Evolutionary conservation across 2,888 invertebrate genomes (phyloP).

Genomic region (Pachliopta kotzebuea): DNA sequence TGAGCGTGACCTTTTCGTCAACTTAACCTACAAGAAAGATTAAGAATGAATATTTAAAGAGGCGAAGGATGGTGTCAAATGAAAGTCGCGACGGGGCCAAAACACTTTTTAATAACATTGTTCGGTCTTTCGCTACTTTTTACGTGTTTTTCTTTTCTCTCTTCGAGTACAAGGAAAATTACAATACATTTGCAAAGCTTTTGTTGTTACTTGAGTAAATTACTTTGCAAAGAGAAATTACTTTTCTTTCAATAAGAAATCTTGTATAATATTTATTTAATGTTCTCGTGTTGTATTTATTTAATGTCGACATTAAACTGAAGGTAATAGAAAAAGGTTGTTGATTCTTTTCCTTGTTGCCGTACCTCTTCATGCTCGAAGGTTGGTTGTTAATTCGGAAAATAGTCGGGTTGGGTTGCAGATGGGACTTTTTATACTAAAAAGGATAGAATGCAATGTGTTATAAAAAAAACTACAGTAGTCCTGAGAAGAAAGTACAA

Average conservation of each 20-base stretch:
- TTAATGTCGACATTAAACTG: neutral
- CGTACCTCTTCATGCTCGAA: too few relatives aligned
- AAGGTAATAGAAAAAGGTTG: too few relatives aligned
- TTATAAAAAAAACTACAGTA: too few relatives aligned
- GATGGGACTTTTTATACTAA: too few relatives aligned
- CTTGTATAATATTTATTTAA: conserved; percentile 3
- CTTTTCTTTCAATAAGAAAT: conserved; percentile 14
- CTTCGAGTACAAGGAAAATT: conserved; percentile 19
- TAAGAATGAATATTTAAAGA: conserved; percentile 25
- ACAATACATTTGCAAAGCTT: conserved; percentile 22
- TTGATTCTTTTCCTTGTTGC: too few relatives aligned
- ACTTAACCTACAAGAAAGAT: conserved; percentile 20
- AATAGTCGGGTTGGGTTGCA: too few relatives aligned
- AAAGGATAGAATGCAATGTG: too few relatives aligned
- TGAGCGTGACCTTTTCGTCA: conserved; percentile 12
- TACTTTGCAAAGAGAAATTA: conserved; percentile 22
- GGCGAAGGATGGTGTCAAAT: conserved; percentile 17
- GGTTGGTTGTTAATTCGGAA: too few relatives aligned
- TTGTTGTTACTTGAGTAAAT: conserved; percentile 16
- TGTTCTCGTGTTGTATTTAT: neutral
- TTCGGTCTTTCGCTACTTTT: conserved; percentile 14
- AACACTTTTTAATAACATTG: conserved; percentile 28
- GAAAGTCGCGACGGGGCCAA: conserved; percentile 7
- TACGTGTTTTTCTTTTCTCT: conserved; percentile 8
- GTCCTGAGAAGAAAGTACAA: too few relatives aligned